These are phyloP conservation scores for Myotis brandtii DNA, from an alignment of 2,113 vertebrate species.

Conservation along the genomic window DNA sequence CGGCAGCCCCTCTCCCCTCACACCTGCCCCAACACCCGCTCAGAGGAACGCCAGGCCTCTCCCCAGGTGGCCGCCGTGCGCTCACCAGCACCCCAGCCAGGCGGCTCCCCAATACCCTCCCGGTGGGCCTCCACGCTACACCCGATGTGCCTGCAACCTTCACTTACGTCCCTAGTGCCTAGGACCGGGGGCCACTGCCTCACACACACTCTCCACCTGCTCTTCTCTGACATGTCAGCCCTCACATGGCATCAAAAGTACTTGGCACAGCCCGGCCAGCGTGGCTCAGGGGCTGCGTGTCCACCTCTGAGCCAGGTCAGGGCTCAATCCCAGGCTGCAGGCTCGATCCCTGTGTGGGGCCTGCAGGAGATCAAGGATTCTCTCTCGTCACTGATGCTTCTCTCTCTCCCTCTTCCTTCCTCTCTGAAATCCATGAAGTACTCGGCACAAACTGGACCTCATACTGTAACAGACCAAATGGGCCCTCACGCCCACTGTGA, in stretches of 20 bases:
- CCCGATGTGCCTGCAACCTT: too few relatives aligned
- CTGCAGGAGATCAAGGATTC: too few relatives aligned
- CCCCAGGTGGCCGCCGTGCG: background rate
- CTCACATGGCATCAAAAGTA: background rate
- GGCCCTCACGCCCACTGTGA: background rate
- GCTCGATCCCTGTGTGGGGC: too few relatives aligned
- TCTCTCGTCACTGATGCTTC: too few relatives aligned
- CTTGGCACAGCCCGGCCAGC: too few relatives aligned
- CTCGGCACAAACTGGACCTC: background rate
- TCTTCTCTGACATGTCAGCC: background rate
- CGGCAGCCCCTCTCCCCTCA: background rate
- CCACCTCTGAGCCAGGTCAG: too few relatives aligned
- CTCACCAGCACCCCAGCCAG: too few relatives aligned
- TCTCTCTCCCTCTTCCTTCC: too few relatives aligned
- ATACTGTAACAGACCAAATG: background rate
- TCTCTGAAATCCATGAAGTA: background rate
- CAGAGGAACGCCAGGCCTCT: background rate
- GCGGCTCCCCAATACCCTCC: background rate
- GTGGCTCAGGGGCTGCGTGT: too few relatives aligned
- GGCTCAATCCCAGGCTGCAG: too few relatives aligned
- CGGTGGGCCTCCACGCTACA: background rate
- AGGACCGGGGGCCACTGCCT: background rate
- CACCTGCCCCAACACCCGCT: too few relatives aligned
- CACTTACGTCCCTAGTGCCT: background rate
- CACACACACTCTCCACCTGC: rapidly evolving